These are phyloP conservation scores for Coecobrya sp. DNA, from an alignment of 2,888 invertebrate species.

Conservation along the genomic window DNA sequence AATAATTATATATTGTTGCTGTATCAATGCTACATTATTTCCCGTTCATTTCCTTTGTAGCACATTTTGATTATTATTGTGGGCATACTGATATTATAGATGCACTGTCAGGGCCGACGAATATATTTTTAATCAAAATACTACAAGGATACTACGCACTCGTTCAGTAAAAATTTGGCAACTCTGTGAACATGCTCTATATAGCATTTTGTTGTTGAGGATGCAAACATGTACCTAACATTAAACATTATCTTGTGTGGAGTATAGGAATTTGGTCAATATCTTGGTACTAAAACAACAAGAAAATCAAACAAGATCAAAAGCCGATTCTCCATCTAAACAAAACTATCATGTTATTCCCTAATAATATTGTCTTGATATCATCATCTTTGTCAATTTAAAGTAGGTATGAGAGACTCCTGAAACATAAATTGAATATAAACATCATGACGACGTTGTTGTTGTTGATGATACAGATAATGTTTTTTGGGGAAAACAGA, in stretches of 20 bases:
- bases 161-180: no score
- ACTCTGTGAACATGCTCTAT: no score
- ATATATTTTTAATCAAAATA: background rate
- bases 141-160: no score
- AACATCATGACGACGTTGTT: background rate
- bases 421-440: conserved; percentile 24
- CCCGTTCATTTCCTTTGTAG: background rate
- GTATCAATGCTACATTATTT: background rate
- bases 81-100: background rate
- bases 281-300: background rate
- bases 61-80: background rate
- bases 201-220: no score
- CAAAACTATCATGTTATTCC: background rate
- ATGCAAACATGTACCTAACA: no score
- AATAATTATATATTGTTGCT: background rate
- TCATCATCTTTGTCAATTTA: background rate
- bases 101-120: background rate
- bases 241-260: no score
- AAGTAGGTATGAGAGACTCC: background rate
- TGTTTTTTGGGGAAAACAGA: conserved; percentile 2
- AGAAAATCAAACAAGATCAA: conserved; percentile 24
- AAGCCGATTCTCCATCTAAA: background rate
- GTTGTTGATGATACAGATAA: conserved; percentile 12
- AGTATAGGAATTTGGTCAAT: background rate
- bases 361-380: conserved; percentile 32